Evolutionary conservation across 2,113 vertebrate genomes (phyloP).

Genomic region (Carassius auratus): DNA sequence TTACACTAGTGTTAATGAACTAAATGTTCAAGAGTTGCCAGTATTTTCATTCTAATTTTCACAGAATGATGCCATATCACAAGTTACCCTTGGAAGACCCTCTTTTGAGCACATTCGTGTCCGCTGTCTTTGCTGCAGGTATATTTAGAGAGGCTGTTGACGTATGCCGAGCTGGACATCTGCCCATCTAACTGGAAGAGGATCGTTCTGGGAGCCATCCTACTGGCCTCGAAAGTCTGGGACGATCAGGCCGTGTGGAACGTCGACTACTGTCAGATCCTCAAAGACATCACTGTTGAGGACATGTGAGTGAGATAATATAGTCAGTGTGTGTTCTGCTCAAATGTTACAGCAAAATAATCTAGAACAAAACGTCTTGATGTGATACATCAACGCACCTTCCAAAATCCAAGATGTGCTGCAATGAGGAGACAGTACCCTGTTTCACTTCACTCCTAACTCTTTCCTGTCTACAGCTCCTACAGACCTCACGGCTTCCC

Average conservation of each 20-base stretch:
- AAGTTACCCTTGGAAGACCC: not conserved
- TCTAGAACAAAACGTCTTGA: constrained; percentile 64
- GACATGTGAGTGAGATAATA: constrained; percentile 89
- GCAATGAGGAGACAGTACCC: not conserved
- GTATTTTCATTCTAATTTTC: not conserved
- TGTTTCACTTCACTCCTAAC: not conserved
- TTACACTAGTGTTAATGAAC: not conserved
- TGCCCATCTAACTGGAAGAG: constrained; percentile 97
- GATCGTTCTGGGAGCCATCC: constrained; percentile 94
- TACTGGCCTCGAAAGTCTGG: constrained; percentile 98
- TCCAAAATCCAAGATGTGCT: not conserved
- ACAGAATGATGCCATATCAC: not conserved
- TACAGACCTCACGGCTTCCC: not conserved
- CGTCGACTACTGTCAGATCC: constrained; percentile 99
- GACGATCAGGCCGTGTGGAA: constrained; percentile 99
- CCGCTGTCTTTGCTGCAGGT: constrained; percentile 74
- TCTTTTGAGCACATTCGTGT: not conserved
- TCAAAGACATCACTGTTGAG: constrained; percentile 98
- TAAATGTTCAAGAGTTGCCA: not conserved
- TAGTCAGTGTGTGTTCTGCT: not conserved
- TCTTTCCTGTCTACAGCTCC: not conserved
- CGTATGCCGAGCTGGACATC: constrained; percentile 97
- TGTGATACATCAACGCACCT: constrained; percentile 89
- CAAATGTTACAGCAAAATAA: not conserved
- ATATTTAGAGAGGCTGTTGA: constrained; percentile 95